Evolutionary conservation across 92 coral and sea anemone genomes (phyloP), one percentile per base, ranked within the genome.

Genomic region (Bergia sp.): DNA sequence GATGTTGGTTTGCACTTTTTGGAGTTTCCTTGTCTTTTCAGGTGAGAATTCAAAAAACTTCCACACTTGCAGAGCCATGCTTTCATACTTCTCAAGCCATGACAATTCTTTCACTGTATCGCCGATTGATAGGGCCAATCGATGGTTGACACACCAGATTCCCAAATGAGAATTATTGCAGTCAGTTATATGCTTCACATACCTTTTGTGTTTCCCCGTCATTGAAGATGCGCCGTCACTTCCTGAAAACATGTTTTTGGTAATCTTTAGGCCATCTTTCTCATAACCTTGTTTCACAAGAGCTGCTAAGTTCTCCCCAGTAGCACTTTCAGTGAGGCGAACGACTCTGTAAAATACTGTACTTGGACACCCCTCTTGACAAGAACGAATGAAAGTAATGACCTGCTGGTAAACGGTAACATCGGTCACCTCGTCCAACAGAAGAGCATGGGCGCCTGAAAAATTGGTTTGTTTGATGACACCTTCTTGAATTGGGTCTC

Each of bases 341-440:
- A 21, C 55, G 44, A 50, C 67, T 50, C 43, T 77, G 61, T 79
- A 47, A 79, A 49, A 79, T 41, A 79, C 82, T n/a, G 82, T 57
- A 73, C 85, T 80, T 80, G 73, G 85, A 73, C 37, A 57, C 73
- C 85, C 85, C 37, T 80, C 72, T 38, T 80, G 85, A 80, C 85
- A 80, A 80, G 49, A 80, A 10, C 47, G 73, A 15, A 57, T 80
- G 85, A 80, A 80, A 2, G 85, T 57, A 13, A 80, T 47, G 23
- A 58, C 85, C 7, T 80, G 85, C 85, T 80, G 73, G 38, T 80
- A 80, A 80, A 80, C 85, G 57, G 85, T 37, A 37, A 57, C 73
- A 80, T 80, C 84, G 3, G 72, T 80, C 55, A 80, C 84, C n/a
- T 80, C 84, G 55, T 80, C 84, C 0, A 57, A 57, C 37, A 80